Conservation (phyloP, 2,888 invertebrate species). For the Antheraea assamensis region DNA sequence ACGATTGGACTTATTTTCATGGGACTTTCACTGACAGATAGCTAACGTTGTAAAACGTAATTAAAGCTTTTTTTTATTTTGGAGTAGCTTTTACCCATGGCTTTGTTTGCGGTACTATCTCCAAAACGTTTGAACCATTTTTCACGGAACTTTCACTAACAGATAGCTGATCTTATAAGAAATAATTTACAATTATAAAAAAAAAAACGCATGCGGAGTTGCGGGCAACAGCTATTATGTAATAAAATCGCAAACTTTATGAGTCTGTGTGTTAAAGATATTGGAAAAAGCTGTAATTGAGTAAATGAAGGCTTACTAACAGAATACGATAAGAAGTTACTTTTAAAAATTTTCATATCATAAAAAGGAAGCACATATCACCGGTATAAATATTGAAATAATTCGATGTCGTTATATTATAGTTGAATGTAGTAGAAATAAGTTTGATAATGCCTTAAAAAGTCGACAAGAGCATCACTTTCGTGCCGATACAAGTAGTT, state of each 20-base stretch:
- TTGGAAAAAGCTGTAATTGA: neutral
- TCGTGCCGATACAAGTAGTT: neutral
- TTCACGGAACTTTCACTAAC: too few relatives aligned
- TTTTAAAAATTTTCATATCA: neutral
- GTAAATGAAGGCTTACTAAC: neutral
- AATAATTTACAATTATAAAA: too few relatives aligned
- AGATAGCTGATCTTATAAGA: too few relatives aligned
- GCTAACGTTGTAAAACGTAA: too few relatives aligned
- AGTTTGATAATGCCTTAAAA: neutral
- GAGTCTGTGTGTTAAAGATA: neutral
- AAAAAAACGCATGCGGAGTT: too few relatives aligned
- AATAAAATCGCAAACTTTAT: neutral
- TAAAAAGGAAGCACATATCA: neutral
- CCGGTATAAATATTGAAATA: neutral
- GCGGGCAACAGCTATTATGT: too few relatives aligned
- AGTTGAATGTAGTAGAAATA: neutral
- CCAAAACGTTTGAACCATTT: too few relatives aligned
- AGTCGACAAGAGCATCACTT: neutral
- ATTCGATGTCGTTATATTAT: neutral
- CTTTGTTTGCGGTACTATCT: too few relatives aligned
- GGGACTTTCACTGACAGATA: too few relatives aligned
- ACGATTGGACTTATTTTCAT: too few relatives aligned
- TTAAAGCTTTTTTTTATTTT: too few relatives aligned
- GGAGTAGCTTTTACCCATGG: too few relatives aligned
- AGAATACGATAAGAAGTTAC: neutral